These are phyloP conservation scores for Eurystomus gularis DNA, from an alignment of 2,113 vertebrate genomes.

Conservation along the genomic window DNA sequence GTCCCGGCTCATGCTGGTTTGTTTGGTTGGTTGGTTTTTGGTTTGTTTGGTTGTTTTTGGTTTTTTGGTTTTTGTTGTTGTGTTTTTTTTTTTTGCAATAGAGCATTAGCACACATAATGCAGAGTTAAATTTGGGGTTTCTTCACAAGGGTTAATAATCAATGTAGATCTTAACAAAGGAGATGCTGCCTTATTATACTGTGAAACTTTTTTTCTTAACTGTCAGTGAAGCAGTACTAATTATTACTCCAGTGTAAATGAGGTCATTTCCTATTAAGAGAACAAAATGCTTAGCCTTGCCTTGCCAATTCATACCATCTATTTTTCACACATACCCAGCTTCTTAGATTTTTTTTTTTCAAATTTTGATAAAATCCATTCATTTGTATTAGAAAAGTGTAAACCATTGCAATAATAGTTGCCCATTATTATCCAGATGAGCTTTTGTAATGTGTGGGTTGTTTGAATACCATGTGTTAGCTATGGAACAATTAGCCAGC, in stretches of 20 bases:
- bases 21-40: too few relatives aligned
- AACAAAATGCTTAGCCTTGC: conserved; percentile 85
- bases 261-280: conserved; percentile 90
- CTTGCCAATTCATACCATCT: conserved; percentile 88
- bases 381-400: conserved; percentile 90
- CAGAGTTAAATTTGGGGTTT: conserved; percentile 54
- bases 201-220: conserved; percentile 88
- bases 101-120: neutral
- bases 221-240: conserved; percentile 89
- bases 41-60: too few relatives aligned
- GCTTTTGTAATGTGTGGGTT: conserved; percentile 87
- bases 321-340: conserved; percentile 86
- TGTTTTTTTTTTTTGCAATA: neutral
- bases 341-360: conserved; percentile 76
- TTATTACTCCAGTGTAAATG: conserved; percentile 90
- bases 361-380: conserved; percentile 87
- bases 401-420: conserved; percentile 85
- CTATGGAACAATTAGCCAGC: conserved; percentile 88
- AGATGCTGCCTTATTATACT: conserved; percentile 90
- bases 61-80: too few relatives aligned
- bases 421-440: conserved; percentile 87
- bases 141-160: conserved; percentile 83
- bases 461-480: conserved; percentile 88
- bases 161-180: conserved; percentile 82
- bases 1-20: neutral